Conservation (phyloP, 2,888 invertebrate genomes). For the Sphecodes monilicornis region DNA sequence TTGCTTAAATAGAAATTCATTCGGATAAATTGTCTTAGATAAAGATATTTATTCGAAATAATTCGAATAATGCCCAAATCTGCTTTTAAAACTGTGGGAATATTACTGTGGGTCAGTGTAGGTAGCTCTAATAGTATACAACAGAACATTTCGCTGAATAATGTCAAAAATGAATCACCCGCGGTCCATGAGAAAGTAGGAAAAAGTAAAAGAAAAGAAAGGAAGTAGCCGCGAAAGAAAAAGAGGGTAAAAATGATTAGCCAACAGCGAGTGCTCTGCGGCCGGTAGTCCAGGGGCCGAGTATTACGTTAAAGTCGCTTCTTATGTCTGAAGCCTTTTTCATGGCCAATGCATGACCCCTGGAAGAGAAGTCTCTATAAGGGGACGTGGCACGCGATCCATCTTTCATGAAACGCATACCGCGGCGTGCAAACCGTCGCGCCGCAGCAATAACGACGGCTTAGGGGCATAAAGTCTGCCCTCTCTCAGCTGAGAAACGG, state of each 20-base stretch:
- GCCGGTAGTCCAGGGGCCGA: conserved; percentile 14
- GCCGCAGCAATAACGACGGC: conserved; percentile 74
- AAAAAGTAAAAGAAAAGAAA: not conserved
- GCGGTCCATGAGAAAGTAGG: not conserved
- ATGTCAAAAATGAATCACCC: not conserved
- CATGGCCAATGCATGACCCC: conserved; percentile 57
- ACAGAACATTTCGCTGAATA: not conserved
- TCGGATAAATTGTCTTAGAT: no score
- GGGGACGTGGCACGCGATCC: conserved; percentile 61
- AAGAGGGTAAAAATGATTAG: conserved; percentile 26
- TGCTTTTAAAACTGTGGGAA: no score
- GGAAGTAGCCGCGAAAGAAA: not conserved
- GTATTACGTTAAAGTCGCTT: conserved; percentile 58
- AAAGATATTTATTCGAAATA: no score
- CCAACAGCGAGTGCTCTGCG: conserved; percentile 15
- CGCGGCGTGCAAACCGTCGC: conserved; percentile 64
- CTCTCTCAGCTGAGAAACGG: conserved; percentile 30
- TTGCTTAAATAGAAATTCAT: no score
- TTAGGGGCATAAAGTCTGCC: conserved; percentile 67
- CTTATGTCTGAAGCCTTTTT: conserved; percentile 60
- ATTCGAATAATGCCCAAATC: no score
- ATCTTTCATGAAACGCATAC: conserved; percentile 76
- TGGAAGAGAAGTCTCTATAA: conserved; percentile 65
- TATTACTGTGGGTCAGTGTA: no score
- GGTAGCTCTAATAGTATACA: not conserved